Percentiles rank a stretch among this genome's conserved stretches.
These are phyloP conservation scores for Bettongia penicillata DNA, from an alignment of 2,113 vertebrate species.

Conservation along the genomic window DNA sequence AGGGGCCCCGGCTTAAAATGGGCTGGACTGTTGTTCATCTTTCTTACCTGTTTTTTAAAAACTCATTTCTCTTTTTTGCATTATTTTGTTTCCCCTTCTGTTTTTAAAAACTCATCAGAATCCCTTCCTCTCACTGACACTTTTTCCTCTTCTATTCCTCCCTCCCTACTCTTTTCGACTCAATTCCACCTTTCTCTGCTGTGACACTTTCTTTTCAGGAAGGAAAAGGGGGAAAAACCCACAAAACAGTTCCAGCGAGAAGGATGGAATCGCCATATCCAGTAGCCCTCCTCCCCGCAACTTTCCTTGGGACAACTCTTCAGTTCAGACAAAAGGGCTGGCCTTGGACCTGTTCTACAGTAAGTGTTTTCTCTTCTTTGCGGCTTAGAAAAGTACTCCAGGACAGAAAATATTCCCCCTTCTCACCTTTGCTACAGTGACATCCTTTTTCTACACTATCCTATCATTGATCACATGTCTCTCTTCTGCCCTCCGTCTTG, in stretches of 20 bases:
- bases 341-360: neutral
- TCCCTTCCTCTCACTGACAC: neutral
- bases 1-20: constrained; percentile 78
- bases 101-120: neutral
- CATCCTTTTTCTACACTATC: constrained; percentile 10
- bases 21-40: constrained; percentile 64
- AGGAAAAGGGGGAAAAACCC: neutral
- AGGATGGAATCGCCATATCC: neutral
- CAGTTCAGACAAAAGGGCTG: neutral
- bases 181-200: neutral
- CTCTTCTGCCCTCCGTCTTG: neutral
- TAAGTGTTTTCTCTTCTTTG: neutral
- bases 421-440: neutral
- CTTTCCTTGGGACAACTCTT: neutral
- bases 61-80: constrained; percentile 62
- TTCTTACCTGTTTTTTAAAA: neutral
- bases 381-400: neutral
- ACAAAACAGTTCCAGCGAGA: neutral
- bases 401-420: neutral
- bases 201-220: constrained; percentile 17
- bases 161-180: neutral
- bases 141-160: neutral
- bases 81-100: constrained; percentile 40
- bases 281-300: neutral
- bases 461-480: neutral